A percentile compares a stretch with the other conserved stretches of the same genome.
Conservation (phyloP, 2,888 invertebrate genomes). For the Cactoblastis cactorum region DNA sequence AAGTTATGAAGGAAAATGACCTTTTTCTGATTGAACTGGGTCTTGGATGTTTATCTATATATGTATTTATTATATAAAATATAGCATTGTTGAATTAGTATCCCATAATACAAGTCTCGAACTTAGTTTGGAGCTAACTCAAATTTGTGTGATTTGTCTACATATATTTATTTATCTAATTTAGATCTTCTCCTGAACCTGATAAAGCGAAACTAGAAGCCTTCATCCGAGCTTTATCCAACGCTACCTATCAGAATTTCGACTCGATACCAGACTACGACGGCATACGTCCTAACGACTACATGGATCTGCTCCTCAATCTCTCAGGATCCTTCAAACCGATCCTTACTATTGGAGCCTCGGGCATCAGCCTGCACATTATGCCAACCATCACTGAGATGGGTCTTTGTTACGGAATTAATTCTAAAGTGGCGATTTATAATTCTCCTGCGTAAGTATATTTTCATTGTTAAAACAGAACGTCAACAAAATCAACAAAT, state of each 20-base stretch:
- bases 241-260: conserved; percentile 81
- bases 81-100: no score
- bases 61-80: no score
- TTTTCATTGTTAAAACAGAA: background rate
- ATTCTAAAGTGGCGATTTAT: conserved; percentile 81
- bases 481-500: no score
- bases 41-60: no score
- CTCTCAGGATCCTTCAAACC: conserved; percentile 73
- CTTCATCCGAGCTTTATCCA: conserved; percentile 78
- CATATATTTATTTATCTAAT: conserved; percentile 26
- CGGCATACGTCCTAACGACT: conserved; percentile 77
- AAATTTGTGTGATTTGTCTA: no score
- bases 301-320: conserved; percentile 76
- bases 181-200: conserved; percentile 45
- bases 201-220: conserved; percentile 75
- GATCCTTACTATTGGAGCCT: conserved; percentile 73
- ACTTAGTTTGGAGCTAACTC: no score
- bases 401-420: conserved; percentile 84
- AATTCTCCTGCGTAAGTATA: conserved; percentile 75
- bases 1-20: no score
- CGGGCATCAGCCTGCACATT: conserved; percentile 70
- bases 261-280: conserved; percentile 75
- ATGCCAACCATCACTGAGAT: conserved; percentile 83
- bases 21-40: no score
- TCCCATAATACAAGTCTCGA: no score